Percentiles rank a stretch among this genome's conserved stretches.
Evolutionary conservation across 2,797 vertebrate species (phyloP).

Genomic region (Macropus fuliginosus): DNA sequence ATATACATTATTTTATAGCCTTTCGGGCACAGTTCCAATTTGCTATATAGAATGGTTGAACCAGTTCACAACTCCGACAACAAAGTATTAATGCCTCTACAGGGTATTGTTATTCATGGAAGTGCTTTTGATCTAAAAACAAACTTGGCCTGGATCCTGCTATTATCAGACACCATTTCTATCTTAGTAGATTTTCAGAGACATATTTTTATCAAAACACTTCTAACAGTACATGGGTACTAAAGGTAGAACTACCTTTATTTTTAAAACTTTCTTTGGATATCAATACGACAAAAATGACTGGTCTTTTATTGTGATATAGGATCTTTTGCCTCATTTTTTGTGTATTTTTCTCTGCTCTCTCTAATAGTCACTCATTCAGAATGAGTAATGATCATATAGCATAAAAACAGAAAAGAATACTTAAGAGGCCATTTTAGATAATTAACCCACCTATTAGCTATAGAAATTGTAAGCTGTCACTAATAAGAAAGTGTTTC

Average conservation of each 20-base stretch:
- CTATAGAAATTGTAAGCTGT: not conserved
- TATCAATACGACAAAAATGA: not conserved
- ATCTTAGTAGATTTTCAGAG: not conserved
- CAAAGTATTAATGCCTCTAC: no score
- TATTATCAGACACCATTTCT: not conserved
- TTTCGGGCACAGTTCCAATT: no score
- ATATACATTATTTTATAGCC: no score
- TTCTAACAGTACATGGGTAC: not conserved
- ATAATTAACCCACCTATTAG: not conserved
- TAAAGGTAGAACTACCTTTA: not conserved
- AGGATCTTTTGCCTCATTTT: not conserved
- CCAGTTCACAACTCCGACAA: no score
- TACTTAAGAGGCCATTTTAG: not conserved
- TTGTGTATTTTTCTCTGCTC: not conserved
- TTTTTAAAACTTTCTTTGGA: not conserved
- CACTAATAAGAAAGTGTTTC: not conserved
- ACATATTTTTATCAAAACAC: not conserved
- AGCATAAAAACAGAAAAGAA: no score
- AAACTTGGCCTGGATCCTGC: not conserved
- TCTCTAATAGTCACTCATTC: not conserved
- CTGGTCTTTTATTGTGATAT: not conserved
- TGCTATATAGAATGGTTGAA: no score
- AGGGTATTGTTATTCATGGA: no score
- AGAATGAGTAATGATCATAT: not conserved
- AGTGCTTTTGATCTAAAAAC: not conserved